Evolutionary conservation across 2,113 vertebrate species (phyloP).

Genomic region (Hiodon alosoides): DNA sequence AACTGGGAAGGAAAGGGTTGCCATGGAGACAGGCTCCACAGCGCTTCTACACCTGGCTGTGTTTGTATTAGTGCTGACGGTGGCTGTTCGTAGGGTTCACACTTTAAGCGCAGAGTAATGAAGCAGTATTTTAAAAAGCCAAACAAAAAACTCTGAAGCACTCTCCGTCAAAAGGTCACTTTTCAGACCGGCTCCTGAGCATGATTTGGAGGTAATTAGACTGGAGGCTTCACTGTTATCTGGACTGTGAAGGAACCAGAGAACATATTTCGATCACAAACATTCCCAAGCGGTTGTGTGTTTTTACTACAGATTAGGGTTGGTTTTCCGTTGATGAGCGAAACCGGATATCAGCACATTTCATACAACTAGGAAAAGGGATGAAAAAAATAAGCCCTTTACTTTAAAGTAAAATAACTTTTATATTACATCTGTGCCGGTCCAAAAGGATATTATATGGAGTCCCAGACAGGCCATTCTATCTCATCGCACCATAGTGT

Average conservation of each 20-base stretch:
- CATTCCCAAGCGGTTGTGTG: not conserved
- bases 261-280: not conserved
- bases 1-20: constrained; percentile 35
- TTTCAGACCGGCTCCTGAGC: not conserved
- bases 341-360: not conserved
- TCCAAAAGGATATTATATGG: not conserved
- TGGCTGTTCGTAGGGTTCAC: constrained; percentile 19
- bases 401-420: not conserved
- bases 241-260: not conserved
- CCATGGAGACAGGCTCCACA: constrained; percentile 26
- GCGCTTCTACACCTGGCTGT: constrained; percentile 15
- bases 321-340: not conserved
- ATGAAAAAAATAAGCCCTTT: too few species aligned
- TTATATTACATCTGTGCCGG: not conserved
- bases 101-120: constrained; percentile 14
- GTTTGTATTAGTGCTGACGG: constrained; percentile 15
- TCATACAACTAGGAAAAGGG: not conserved
- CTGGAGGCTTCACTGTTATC: not conserved
- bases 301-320: not conserved
- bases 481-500: not conserved
- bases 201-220: not conserved
- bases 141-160: not conserved
- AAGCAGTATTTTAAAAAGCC: constrained; percentile 9
- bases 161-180: constrained; percentile 17
- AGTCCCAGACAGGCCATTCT: not conserved